Percentiles rank a stretch among this genome's conserved stretches.
phyloP scores from a whole-genome alignment of 2,113 vertebrate genomes.

The Chauna torquata region DNA sequence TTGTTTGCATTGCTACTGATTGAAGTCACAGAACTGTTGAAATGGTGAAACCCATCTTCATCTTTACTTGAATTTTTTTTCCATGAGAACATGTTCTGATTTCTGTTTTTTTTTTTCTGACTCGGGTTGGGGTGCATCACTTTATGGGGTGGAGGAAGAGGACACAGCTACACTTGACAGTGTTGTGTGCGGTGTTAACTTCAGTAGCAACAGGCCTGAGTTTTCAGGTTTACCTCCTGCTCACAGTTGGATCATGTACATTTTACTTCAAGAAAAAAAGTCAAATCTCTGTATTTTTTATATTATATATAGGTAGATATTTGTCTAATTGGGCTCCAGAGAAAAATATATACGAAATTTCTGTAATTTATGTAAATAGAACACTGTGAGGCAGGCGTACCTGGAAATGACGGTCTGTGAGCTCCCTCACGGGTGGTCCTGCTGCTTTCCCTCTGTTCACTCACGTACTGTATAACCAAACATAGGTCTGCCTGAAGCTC shows the following conservation, averaged over 20 bases:
- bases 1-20: constrained; percentile 50
- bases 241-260: constrained; percentile 71
- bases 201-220: constrained; percentile 43
- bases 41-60: constrained; percentile 8
- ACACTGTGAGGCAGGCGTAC: constrained; percentile 50
- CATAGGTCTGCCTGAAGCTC: not conserved
- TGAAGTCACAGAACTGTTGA: not conserved
- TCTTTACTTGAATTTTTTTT: constrained; percentile 60
- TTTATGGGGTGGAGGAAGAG: not conserved
- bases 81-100: not conserved
- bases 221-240: constrained; percentile 71
- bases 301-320: constrained; percentile 68
- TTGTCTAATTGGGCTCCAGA: constrained; percentile 66
- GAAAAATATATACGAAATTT: not conserved
- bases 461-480: not conserved
- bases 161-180: not conserved
- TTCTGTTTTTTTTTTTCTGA: not conserved
- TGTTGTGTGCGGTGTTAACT: not conserved
- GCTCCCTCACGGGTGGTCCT: not conserved
- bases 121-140: not conserved
- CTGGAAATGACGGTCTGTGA: not conserved
- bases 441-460: not conserved
- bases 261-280: constrained; percentile 67
- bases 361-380: constrained; percentile 30
- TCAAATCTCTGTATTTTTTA: constrained; percentile 79